These are phyloP conservation scores for Raphicerus campestris DNA, from an alignment of 2,113 vertebrate species.

Conservation along the genomic window DNA sequence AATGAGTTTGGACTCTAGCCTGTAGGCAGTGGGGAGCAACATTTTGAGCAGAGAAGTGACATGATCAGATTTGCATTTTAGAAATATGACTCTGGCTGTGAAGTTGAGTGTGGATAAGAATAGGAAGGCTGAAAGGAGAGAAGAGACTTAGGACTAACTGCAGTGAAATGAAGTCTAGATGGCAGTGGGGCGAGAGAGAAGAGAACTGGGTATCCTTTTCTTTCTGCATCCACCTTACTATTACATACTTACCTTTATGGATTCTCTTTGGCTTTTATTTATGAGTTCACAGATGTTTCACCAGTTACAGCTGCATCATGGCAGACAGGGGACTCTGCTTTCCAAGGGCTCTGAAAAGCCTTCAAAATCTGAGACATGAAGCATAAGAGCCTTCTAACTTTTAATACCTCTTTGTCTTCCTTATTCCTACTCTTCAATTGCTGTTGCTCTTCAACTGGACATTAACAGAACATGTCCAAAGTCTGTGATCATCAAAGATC, in stretches of 20 bases:
- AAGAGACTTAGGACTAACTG: neutral
- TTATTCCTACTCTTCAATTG: neutral
- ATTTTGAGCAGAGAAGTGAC: slow-evolving; percentile 62
- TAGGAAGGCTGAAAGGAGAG: slow-evolving; percentile 24
- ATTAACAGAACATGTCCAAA: neutral
- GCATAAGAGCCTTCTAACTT: neutral
- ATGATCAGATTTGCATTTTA: slow-evolving; percentile 69
- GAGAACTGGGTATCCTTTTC: neutral
- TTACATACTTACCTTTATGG: neutral
- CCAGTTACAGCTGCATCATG: neutral
- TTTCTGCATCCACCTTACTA: neutral
- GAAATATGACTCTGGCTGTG: slow-evolving; percentile 55
- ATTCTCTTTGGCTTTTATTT: slow-evolving; percentile 6
- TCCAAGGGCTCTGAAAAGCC: neutral
- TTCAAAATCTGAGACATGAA: neutral
- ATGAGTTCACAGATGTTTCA: neutral
- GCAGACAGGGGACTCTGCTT: neutral
- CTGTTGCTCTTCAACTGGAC: neutral
- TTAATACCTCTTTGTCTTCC: neutral
- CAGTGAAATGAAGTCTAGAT: neutral
- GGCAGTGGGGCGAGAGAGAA: neutral
- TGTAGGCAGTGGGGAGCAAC: slow-evolving; percentile 64
- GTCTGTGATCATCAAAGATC: neutral
- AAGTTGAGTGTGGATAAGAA: slow-evolving; percentile 35
- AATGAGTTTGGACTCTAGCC: slow-evolving; percentile 73